Evolutionary conservation across 2,113 vertebrate species (phyloP), one percentile per base, ranked within the genome.

Genomic region (Poecilia latipinna): DNA sequence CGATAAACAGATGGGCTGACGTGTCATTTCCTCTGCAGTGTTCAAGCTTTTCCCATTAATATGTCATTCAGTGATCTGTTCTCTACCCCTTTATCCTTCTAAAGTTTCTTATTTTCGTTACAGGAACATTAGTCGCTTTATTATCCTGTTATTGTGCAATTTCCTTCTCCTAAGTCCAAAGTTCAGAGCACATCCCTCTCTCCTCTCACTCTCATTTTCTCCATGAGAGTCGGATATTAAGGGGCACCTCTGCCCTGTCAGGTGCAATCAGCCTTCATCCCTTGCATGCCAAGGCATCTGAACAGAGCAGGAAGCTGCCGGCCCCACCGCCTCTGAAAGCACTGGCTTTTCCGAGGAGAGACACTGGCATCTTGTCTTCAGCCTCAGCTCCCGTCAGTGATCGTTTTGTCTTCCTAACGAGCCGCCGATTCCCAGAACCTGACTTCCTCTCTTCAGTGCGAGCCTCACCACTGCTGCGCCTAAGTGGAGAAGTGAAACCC

Each of bases 311-410:
- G 74, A 84, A 72, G 84, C 82, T 77, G 68, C 74, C 60, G 82
- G 54, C 61, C 79, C 65, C 63, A 61, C 69, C 35, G 79, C 74
- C 65, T 81, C 60, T 89, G 86, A 89, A 92, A 84, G 90, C 79
- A 0, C 64, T 35, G 72, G 77, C 84, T 88, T 81, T 87, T 79
- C 80, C 71, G 71, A 69, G 70, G 48, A 61, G 83, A 87, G 79
- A 93, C 88, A 90, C 83, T 89, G 85, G 88, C 85, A 39, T 91
- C 88, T 87, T 93, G 89, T 92, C 83, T 90, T 84, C 44, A 3
- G 82, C 69, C 78, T 54, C 72, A 0, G 74, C 22, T 44, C 88
- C 82, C 67, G 35, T 91, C 88, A 89, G 63, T 86, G 82, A 90
- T 84, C 75, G 77, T 86, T 90, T 89, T 90, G 93, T 90, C 84